These are phyloP conservation scores for Uria aalge DNA, from an alignment of 2,113 vertebrate species.

Conservation along the genomic window DNA sequence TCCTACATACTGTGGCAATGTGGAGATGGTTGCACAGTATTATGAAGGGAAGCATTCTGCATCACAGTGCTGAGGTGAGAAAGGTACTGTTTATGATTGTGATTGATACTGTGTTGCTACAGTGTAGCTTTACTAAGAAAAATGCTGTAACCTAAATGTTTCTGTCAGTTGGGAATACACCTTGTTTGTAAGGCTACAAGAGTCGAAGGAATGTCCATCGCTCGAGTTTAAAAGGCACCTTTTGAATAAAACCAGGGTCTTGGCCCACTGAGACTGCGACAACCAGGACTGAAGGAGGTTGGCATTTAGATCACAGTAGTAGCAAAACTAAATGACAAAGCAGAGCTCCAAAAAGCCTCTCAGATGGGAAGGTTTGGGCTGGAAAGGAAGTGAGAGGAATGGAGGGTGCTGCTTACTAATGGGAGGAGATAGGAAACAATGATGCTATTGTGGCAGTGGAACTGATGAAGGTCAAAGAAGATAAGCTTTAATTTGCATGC, in stretches of 20 bases:
- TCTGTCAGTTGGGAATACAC: neutral
- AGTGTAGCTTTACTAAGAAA: neutral
- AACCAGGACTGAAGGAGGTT: neutral
- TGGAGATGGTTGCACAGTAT: neutral
- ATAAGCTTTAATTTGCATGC: constrained; percentile 21
- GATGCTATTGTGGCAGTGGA: neutral
- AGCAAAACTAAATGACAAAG: constrained; percentile 20
- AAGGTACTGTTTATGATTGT: neutral
- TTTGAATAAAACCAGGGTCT: neutral
- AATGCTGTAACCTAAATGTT: neutral
- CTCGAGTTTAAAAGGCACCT: neutral
- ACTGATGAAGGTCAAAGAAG: neutral
- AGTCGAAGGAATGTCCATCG: neutral
- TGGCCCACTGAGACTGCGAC: neutral
- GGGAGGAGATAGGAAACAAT: constrained; percentile 17
- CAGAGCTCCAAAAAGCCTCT: constrained; percentile 17
- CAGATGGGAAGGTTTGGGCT: neutral
- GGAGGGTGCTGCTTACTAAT: neutral
- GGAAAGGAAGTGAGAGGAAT: constrained; percentile 23
- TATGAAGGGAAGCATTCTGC: neutral
- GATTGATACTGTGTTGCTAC: neutral
- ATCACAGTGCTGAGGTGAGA: neutral
- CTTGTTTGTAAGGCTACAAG: neutral
- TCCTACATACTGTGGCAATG: neutral
- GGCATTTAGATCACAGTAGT: neutral